Conservation (phyloP, 2,113 vertebrate genomes). For the Oenanthe melanoleuca region DNA sequence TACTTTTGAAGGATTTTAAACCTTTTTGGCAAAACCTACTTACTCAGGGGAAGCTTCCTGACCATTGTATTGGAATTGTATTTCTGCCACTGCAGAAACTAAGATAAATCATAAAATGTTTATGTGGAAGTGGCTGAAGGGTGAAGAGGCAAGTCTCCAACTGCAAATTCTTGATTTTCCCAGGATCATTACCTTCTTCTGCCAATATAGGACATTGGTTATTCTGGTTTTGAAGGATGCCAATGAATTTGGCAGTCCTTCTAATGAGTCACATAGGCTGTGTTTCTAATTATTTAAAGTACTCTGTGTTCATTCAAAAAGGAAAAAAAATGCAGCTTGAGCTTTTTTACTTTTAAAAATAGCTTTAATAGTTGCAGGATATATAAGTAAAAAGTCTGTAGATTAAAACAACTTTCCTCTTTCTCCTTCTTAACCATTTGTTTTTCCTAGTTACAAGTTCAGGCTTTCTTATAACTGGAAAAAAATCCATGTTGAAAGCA, state of each 20-base stretch:
- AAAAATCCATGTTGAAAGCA: neutral
- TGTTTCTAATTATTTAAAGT: slow-evolving; percentile 3
- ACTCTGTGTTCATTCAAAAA: neutral
- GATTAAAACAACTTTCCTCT: neutral
- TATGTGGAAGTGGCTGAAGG: neutral
- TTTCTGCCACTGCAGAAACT: neutral
- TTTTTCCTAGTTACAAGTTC: neutral
- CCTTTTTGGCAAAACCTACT: neutral
- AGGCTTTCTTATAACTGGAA: neutral
- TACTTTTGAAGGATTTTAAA: neutral
- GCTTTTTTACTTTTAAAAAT: neutral
- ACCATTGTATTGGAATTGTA: neutral
- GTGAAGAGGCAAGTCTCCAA: neutral
- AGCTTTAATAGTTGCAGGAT: neutral
- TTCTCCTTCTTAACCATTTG: neutral
- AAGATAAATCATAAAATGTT: neutral
- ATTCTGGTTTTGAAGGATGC: neutral
- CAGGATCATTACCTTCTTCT: neutral
- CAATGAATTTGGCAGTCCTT: neutral
- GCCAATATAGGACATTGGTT: neutral
- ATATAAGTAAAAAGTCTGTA: neutral
- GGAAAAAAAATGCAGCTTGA: neutral
- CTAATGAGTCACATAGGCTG: neutral
- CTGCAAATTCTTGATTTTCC: neutral
- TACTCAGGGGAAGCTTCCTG: neutral